Conservation (phyloP, 2,797 vertebrate genomes). For the Eulemur albifrons region DNA sequence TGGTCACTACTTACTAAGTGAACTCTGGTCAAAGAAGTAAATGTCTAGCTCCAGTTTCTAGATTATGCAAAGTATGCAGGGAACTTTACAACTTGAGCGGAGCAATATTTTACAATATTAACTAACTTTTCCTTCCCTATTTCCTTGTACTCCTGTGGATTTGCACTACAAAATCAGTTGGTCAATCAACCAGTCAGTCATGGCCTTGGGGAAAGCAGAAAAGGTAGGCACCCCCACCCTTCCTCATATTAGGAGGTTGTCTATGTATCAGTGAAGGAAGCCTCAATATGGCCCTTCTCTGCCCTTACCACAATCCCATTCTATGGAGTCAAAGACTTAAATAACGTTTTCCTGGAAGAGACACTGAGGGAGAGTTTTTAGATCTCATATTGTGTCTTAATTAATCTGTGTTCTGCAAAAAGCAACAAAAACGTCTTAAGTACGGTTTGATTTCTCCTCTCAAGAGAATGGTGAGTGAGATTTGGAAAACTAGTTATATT, state of each 20-base stretch:
- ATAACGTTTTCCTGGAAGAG: neutral
- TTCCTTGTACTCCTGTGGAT: neutral
- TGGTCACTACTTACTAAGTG: neutral
- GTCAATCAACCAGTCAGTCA: neutral
- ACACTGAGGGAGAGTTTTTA: neutral
- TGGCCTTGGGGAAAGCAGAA: neutral
- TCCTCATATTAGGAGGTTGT: neutral
- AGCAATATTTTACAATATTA: neutral
- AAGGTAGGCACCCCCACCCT: neutral
- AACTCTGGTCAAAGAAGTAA: neutral
- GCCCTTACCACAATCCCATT: neutral
- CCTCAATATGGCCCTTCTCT: neutral
- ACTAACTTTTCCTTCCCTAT: neutral
- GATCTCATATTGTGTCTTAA: neutral
- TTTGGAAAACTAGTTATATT: neutral
- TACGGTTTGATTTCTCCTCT: neutral
- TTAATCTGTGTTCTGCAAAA: neutral
- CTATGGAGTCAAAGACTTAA: neutral
- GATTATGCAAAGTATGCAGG: neutral
- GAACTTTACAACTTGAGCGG: neutral
- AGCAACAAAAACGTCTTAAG: neutral
- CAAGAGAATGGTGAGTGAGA: neutral
- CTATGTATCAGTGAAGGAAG: neutral
- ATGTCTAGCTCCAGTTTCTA: neutral
- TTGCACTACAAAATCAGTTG: neutral